Evolutionary conservation across 2,888 invertebrate genomes (phyloP).

Genomic region (Trichogramma evanescens): DNA sequence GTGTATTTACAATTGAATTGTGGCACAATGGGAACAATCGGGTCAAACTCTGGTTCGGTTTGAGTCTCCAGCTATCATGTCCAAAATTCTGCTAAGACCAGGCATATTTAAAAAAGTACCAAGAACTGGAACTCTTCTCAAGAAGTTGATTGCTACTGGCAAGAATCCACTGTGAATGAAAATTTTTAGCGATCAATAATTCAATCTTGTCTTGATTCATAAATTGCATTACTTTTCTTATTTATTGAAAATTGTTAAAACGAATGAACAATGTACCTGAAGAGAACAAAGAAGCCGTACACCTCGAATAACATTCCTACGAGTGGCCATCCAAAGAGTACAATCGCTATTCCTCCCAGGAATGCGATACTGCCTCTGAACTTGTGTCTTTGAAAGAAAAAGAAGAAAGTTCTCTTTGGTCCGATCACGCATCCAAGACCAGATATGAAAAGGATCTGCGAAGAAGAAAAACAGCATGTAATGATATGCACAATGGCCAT

Average conservation of each 20-base stretch:
- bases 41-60: slow-evolving; percentile 75
- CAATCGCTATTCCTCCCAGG: slow-evolving; percentile 86
- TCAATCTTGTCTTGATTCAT: background rate
- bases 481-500: background rate
- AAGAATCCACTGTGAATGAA: slow-evolving; percentile 80
- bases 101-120: slow-evolving; percentile 85
- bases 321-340: slow-evolving; percentile 91
- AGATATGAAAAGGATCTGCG: slow-evolving; percentile 88
- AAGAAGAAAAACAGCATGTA: background rate
- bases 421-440: slow-evolving; percentile 96
- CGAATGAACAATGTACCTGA: slow-evolving; percentile 54
- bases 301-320: slow-evolving; percentile 94
- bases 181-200: slow-evolving; percentile 12
- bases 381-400: slow-evolving; percentile 97
- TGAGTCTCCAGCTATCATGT: slow-evolving; percentile 74
- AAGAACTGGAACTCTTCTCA: slow-evolving; percentile 85
- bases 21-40: slow-evolving; percentile 20
- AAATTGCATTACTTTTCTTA: background rate
- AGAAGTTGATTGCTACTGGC: slow-evolving; percentile 91
- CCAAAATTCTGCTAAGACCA: slow-evolving; percentile 76
- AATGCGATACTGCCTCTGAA: slow-evolving; percentile 82
- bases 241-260: background rate
- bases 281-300: slow-evolving; percentile 86
- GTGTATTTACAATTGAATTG: slow-evolving; percentile 20
- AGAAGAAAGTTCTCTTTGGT: slow-evolving; percentile 86